Percentiles rank a stretch among this genome's conserved stretches.
These are phyloP conservation scores for Leiothrix lutea DNA, from an alignment of 2,113 vertebrate species.

Conservation along the genomic window DNA sequence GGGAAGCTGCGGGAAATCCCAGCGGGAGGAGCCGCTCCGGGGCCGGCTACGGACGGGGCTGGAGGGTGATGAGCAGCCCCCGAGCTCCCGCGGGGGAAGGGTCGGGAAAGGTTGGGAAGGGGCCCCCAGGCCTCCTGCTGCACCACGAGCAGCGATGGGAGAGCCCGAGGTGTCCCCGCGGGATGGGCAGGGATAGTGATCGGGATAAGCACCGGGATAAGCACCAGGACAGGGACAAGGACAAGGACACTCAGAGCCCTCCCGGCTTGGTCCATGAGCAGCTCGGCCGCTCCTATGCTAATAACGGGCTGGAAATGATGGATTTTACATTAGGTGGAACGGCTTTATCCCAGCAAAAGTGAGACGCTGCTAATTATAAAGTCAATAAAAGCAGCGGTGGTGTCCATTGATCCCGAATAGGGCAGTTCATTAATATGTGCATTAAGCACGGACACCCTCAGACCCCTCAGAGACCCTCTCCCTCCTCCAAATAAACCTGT, in stretches of 20 bases:
- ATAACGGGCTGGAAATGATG: neutral
- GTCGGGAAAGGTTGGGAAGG: neutral
- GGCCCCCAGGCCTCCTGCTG: too few species aligned
- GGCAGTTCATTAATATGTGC: conserved; percentile 63
- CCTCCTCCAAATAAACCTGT: conserved; percentile 3
- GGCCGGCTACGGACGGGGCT: neutral
- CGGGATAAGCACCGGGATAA: too few species aligned
- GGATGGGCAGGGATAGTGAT: neutral
- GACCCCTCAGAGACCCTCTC: neutral
- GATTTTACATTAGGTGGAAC: neutral
- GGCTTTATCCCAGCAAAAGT: conserved; percentile 50
- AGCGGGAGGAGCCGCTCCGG: neutral
- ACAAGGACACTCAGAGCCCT: neutral
- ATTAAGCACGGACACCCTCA: too few species aligned
- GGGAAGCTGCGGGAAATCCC: neutral
- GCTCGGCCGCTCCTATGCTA: neutral
- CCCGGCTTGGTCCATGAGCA: neutral
- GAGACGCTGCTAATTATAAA: conserved; percentile 52
- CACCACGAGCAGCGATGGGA: neutral
- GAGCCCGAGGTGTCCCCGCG: neutral
- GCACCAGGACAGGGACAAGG: neutral
- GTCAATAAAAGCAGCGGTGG: neutral
- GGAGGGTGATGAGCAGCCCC: neutral
- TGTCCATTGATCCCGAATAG: conserved; percentile 54
- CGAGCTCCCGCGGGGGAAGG: neutral